A percentile compares a stretch with the other conserved stretches of the same genome.
phyloP scores from a whole-genome alignment of 1,140 invertebrate genomes.

The Drosophila trapezifrons region DNA sequence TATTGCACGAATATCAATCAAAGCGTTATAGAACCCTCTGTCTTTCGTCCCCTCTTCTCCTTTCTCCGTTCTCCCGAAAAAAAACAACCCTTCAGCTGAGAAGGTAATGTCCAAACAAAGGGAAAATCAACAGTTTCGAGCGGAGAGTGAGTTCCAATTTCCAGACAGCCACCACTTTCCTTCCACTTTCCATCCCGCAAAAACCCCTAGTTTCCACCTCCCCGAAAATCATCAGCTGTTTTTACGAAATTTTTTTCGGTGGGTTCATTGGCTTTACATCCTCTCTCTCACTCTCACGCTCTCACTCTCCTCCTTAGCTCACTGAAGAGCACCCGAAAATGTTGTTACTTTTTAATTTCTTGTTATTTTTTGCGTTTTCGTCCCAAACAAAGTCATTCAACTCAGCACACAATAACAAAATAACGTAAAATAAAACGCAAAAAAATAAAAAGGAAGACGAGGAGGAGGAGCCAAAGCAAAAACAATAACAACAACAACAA shows the following conservation, averaged over 20 bases:
- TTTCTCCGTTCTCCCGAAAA: too few species aligned
- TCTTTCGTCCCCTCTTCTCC: neutral
- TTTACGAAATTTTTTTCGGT: conserved; percentile 50
- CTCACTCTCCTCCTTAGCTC: conserved; percentile 15
- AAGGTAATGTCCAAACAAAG: conserved; percentile 28
- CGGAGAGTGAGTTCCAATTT: conserved; percentile 10
- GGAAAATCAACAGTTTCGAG: conserved; percentile 8
- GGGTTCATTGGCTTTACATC: conserved; percentile 70
- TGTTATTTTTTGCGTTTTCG: conserved; percentile 53
- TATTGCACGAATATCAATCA: conserved; percentile 70
- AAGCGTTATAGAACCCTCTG: conserved; percentile 23
- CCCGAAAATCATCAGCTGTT: conserved; percentile 66
- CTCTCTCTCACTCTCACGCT: conserved; percentile 1
- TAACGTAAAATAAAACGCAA: conserved; percentile 77
- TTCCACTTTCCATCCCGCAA: neutral
- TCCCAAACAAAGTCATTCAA: conserved; percentile 78
- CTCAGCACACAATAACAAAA: conserved; percentile 66
- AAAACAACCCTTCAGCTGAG: conserved; percentile 15
- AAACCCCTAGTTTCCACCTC: neutral
- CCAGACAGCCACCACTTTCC: conserved; percentile 37
- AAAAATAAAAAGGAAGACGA: conserved; percentile 22
- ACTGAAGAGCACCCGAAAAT: conserved; percentile 35
- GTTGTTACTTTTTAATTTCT: conserved; percentile 62
- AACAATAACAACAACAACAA: conserved; percentile 29
- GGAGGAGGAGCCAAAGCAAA: conserved; percentile 25